Evolutionary conservation across 2,113 vertebrate species (phyloP), one percentile per base, ranked within the genome.

Genomic region (Malurus elegans): DNA sequence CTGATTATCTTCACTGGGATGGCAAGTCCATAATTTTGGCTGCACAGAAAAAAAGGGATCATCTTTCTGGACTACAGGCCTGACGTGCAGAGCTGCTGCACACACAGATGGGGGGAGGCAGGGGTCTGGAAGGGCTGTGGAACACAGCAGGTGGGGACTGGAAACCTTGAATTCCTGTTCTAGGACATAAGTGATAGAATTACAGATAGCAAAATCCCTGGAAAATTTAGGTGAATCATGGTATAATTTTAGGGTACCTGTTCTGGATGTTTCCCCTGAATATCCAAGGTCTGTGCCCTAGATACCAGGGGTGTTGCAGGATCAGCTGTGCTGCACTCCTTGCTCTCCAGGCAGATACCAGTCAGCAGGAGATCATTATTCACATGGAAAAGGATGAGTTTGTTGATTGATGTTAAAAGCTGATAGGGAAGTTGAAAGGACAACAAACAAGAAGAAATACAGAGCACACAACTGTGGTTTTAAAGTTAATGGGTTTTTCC

Each of bases 391-490:
- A 92, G 60, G 53, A 87, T 45, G 53, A 84, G 79, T 85, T 79
- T 79, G 61, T 75, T 92, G 92, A 91, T 72, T 87, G 69, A 92
- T 89, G 57, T 92, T 94, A 95, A 95, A 94, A 87, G 83, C 65
- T 61, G 51, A 84, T 74, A 84, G 34, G 25, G 44, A 95, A 91
- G 65, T 87, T 91, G 69, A 86, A 93, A 95, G 76, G 69, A 93
- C 89, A 89, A 84, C 61, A 93, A 93, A 93, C 72, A 92, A 84
- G 78, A 69, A 71, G 73, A 95, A 93, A 92, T 60, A 92, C 51
- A 78, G 83, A 64, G 69, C 61, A 84, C 42, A 71, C 20, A 56
- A 91, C 51, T 58, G 50, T 76, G 86, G 64, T 78, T 93, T 95
- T 93, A 88, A 80, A 91, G 60, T 64, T 86, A 88, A 93, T 83